Base-by-base conservation (phyloP, 2,113 vertebrate species). In the Gasterosteus nipponicus region DNA sequence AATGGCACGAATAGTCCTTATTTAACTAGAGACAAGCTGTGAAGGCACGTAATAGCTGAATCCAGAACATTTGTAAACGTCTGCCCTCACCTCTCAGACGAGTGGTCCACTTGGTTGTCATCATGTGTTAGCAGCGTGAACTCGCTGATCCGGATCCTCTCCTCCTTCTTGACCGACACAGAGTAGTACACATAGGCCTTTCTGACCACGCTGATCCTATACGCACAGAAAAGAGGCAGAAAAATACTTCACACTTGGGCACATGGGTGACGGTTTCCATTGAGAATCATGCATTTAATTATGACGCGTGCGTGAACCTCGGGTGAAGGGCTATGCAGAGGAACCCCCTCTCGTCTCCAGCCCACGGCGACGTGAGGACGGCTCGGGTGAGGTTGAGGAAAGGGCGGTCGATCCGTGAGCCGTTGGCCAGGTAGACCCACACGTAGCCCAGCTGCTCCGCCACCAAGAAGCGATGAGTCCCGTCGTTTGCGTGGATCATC, bases 121-220 rank as follows among this genome's bases (percentile, higher is more conserved):
- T 92, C 82, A 0, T 88, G 65, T 7, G 65, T 4, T 31, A 91
- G 93, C 67, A 96, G 69, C 1, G 87, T 89, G 78, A 95, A 96
- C 84, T 96, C 95, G 16, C 95, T 95, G 83, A 95, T 88, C 16
- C 95, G 84, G 72, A 96, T 94, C 85, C 84, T 93, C 87, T 96
- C 95, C 81, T 95, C 86, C 76, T 74, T 94, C 81, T 93, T 94
- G 11, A 92, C 84, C 6, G 92, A 91, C 38, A 95, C 91, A 0
- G 95, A 96, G 82, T 96, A 96, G 77, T 96, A 96, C 19, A 95
- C 94, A 1, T 95, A 96, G 31, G 93, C 94, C 81, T 95, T 95
- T 49, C 82, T 92, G 57, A 94, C 94, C 3, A 53, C 39, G 0
- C 69, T 86, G 77, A 94, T 94, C 54, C 92, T 92, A 11, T 69